Percentiles rank a stretch among this genome's conserved stretches.
phyloP scores from a whole-genome alignment of 2,888 invertebrate species.

The Megalurothrips usitatus region DNA sequence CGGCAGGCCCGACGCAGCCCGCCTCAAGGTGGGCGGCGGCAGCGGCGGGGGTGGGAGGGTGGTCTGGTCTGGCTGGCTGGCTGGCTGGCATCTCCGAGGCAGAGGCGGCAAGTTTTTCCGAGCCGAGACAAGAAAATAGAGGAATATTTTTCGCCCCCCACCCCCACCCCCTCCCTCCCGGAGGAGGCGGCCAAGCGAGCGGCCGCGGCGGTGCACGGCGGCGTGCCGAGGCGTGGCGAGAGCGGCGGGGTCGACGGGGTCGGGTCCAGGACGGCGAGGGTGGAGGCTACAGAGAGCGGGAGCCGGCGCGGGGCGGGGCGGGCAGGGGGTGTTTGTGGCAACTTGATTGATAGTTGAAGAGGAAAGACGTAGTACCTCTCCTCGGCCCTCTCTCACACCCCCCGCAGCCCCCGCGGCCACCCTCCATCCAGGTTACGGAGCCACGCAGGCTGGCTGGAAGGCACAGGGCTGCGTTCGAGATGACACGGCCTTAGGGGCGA shows the following conservation, averaged over 20 bases:
- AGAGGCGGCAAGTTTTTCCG: neutral
- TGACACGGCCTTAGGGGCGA: too few species aligned
- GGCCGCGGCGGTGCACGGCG: too few species aligned
- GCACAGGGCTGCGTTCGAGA: neutral
- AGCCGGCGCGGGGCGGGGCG: neutral
- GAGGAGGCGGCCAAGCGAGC: too few species aligned
- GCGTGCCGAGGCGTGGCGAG: neutral
- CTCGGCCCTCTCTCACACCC: neutral
- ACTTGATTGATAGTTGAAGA: constrained; percentile 17
- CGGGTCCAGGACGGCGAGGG: neutral
- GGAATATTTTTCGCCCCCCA: neutral
- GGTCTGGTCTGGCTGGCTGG: neutral
- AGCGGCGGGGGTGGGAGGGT: neutral
- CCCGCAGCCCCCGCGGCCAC: neutral
- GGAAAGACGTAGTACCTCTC: neutral
- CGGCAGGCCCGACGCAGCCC: neutral
- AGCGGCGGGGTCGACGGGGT: too few species aligned
- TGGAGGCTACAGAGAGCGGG: neutral
- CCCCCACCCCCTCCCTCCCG: too few species aligned
- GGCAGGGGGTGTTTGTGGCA: constrained; percentile 20
- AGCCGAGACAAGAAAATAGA: neutral
- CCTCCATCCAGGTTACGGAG: neutral
- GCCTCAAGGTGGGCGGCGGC: neutral
- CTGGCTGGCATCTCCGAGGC: neutral
- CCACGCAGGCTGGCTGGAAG: neutral